Evolutionary conservation across 2,797 vertebrate species (phyloP), one percentile per base, ranked within the genome.

Genomic region (Chelon auratus): DNA sequence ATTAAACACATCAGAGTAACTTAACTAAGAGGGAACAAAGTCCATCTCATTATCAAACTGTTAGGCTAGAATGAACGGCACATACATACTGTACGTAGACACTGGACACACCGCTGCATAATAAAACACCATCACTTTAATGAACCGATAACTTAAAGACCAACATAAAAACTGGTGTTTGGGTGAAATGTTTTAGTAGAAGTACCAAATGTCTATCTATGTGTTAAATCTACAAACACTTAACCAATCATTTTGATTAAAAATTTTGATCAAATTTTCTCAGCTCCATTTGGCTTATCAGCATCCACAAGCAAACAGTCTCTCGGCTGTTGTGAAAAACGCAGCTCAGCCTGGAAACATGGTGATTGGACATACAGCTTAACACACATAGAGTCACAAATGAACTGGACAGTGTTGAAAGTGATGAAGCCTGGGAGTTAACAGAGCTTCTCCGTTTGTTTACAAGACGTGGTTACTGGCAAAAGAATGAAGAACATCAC

Each of bases 1-100:
- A 90, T 93, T 93, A 92, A 91, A 80, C 71, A 48, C 62, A 82
- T 79, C 60, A 83, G 68, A 85, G 72, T 45, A 74, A 64, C 58
- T 63, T 45, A 77, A 75, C 64, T 63, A 82, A 83, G 57, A 78
- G 76, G 57, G 85, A 85, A 75, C 87, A 93, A 92, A 93, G 91
- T 93, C 92, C 91, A 81, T 75, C 61, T 79, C 63, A 86, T 88
- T 88, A 90, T 89, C 80, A 90, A 82, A 92, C 60, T 63, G 71
- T 85, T 85, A 62, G 70, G 83, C 77, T 72, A 85, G 53, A 83
- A 81, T 80, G 63, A 87, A 80, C 72, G 18, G 9, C 51, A 78
- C 51, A 61, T 40, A 57, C 39, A 40, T 40, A 12, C 9, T 20
- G 57, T 18, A 55, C 20, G 26, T 26, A 54, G 10, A 70, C n/a